Evolutionary conservation across 2,888 invertebrate species (phyloP).

Genomic region (Cantharis lateralis): DNA sequence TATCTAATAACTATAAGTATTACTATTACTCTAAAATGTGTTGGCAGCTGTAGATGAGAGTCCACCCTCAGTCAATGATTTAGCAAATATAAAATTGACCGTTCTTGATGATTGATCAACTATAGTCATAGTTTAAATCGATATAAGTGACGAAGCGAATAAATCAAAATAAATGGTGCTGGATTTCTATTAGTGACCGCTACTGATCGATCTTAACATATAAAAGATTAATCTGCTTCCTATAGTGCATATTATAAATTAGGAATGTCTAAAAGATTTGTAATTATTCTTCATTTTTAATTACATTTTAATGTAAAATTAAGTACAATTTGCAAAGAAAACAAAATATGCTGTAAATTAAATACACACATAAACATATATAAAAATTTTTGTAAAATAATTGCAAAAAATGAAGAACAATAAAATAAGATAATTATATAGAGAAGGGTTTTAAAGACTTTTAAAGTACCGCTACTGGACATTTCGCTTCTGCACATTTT

Average conservation of each 20-base stretch:
- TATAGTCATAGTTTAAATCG: conserved; percentile 44
- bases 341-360: no score
- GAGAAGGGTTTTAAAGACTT: no score
- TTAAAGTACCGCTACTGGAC: no score
- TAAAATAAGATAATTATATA: no score
- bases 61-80: conserved; percentile 40
- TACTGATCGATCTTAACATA: conserved; percentile 45
- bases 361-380: no score
- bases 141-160: conserved; percentile 46
- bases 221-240: conserved; percentile 36
- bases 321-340: neutral
- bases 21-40: conserved; percentile 13
- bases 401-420: no score
- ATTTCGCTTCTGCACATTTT: no score
- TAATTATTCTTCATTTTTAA: neutral
- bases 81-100: conserved; percentile 40
- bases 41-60: conserved; percentile 35
- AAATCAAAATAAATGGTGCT: conserved; percentile 43
- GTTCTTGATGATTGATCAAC: conserved; percentile 46
- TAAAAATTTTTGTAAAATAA: no score
- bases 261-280: conserved; percentile 36
- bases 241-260: conserved; percentile 39
- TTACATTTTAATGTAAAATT: neutral
- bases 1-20: neutral
- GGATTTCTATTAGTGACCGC: conserved; percentile 48